A percentile compares a stretch with the other conserved stretches of the same genome.
These are phyloP conservation scores for Drusus annulatus DNA, from an alignment of 1,140 invertebrate species.

Conservation along the genomic window DNA sequence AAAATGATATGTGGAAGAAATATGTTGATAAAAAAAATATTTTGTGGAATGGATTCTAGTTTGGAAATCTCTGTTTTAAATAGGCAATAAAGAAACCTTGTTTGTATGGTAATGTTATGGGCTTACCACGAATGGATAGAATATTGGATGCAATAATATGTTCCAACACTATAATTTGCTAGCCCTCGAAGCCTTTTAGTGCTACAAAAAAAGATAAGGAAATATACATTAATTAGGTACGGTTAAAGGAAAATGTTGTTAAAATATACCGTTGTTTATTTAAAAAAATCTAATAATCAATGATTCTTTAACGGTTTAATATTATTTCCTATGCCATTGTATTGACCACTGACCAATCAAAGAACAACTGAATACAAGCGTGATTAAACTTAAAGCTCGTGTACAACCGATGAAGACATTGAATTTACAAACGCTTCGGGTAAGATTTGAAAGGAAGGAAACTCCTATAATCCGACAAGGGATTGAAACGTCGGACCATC, in stretches of 20 bases:
- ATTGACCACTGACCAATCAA: no score
- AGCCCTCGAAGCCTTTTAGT: neutral
- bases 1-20: no score
- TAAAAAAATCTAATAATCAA: no score
- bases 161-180: neutral
- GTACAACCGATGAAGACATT: conserved; percentile 9
- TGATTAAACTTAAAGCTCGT: neutral
- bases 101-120: conserved; percentile 37
- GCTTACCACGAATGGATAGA: neutral
- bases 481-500: neutral
- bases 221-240: no score
- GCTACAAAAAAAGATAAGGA: neutral
- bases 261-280: no score
- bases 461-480: neutral
- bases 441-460: neutral
- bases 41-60: no score
- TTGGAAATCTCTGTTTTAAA: conserved; percentile 11
- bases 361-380: neutral
- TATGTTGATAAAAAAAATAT: no score
- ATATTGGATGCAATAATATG: conserved; percentile 6
- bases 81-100: conserved; percentile 30
- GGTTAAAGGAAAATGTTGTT: no score
- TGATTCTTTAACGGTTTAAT: no score
- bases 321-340: no score
- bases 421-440: neutral